Evolutionary conservation across 1,140 invertebrate genomes (phyloP).

Genomic region (Heliothis subflexa): DNA sequence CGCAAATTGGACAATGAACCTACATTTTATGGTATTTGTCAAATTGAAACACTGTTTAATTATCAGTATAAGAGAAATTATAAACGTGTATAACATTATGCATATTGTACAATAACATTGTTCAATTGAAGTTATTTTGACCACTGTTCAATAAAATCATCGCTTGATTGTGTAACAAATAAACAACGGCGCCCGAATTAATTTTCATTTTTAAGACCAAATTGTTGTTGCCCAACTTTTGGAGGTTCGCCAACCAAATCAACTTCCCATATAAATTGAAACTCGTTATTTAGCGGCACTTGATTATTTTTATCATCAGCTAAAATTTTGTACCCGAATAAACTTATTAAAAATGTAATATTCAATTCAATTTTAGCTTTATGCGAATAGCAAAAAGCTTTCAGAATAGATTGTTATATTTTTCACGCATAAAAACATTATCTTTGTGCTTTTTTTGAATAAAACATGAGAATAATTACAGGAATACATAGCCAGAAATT

Average conservation of each 20-base stretch:
- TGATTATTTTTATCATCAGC: slow-evolving; percentile 5
- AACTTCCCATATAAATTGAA: slow-evolving; percentile 44
- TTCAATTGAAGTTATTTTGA: neutral
- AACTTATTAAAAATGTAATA: slow-evolving; percentile 8
- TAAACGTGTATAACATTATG: neutral
- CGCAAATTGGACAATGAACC: neutral
- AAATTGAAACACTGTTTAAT: no score
- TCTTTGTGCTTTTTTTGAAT: neutral
- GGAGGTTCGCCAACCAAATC: slow-evolving; percentile 45
- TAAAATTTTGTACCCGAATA: neutral
- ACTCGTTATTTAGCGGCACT: slow-evolving; percentile 11
- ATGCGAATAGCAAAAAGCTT: neutral
- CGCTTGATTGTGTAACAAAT: slow-evolving; percentile 1
- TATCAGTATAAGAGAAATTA: no score
- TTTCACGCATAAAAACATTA: neutral
- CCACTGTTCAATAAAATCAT: slow-evolving; percentile 14
- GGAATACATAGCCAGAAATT: no score
- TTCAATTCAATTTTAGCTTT: neutral
- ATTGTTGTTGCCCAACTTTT: slow-evolving; percentile 33
- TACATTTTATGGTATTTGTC: neutral
- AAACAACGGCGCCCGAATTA: slow-evolving; percentile 14
- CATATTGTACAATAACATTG: neutral
- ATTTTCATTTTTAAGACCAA: slow-evolving; percentile 39
- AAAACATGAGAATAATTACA: no score
- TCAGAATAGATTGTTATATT: neutral